phyloP scores from a whole-genome alignment of 1,140 invertebrate genomes.

The Drosophila ohnishii region DNA sequence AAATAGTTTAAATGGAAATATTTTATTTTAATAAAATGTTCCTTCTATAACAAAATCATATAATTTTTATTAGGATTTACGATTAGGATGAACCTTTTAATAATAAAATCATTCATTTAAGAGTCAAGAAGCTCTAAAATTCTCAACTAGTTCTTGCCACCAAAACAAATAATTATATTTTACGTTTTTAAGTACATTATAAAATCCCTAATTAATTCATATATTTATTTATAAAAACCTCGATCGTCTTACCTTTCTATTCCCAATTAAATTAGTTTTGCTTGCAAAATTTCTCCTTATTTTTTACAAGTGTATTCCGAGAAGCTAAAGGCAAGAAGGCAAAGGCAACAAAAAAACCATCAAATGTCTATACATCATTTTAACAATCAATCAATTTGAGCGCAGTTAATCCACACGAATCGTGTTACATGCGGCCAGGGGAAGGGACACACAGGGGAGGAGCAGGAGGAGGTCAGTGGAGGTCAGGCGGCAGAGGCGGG shows the following conservation, averaged over 20 bases:
- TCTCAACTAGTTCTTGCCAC: no score
- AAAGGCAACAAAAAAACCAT: slow-evolving; percentile 52
- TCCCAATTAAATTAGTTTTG: not conserved
- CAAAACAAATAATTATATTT: no score
- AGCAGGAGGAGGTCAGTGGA: slow-evolving; percentile 8
- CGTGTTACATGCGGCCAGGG: slow-evolving; percentile 68
- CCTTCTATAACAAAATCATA: no score
- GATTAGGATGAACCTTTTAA: no score
- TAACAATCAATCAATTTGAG: slow-evolving; percentile 79
- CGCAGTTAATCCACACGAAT: slow-evolving; percentile 77
- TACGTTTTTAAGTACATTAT: no score
- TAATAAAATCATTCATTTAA: no score
- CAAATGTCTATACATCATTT: slow-evolving; percentile 79
- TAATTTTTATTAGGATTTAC: no score
- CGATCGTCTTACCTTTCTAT: not conserved
- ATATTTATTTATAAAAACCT: no score
- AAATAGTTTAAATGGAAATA: no score
- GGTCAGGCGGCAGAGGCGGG: not conserved
- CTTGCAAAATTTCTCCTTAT: not conserved
- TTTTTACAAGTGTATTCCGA: not conserved
- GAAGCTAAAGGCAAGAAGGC: slow-evolving; percentile 31
- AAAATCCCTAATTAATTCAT: no score
- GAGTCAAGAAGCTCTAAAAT: no score
- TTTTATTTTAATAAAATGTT: no score
- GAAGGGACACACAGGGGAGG: not conserved